Conservation (phyloP, 2,888 invertebrate species). For the Mylabris sibirica region DNA sequence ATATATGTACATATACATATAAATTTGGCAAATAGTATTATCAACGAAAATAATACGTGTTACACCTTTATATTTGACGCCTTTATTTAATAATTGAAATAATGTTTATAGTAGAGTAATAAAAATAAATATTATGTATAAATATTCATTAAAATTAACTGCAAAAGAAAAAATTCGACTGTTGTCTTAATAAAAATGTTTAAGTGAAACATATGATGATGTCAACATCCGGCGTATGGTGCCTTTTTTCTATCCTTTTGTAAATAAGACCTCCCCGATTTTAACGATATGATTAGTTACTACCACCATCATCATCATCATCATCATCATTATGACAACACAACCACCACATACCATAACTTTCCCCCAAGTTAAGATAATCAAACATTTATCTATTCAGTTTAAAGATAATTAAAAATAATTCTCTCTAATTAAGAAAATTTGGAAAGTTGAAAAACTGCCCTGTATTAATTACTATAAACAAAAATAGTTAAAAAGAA, state of each 20-base stretch:
- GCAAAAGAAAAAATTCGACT: conserved; percentile 3
- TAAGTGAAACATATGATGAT: conserved; percentile 17
- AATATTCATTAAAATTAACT: conserved; percentile 6
- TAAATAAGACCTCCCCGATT: conserved; percentile 19
- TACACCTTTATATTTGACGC: neutral
- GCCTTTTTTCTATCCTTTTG: conserved; percentile 7
- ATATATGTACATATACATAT: neutral
- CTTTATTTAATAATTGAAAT: neutral
- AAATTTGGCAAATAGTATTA: conserved; percentile 5
- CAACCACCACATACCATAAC: neutral
- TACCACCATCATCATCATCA: conserved; percentile 3
- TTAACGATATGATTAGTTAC: conserved; percentile 8
- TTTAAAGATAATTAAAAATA: neutral
- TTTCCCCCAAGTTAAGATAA: neutral
- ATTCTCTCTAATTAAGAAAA: conserved; percentile 3
- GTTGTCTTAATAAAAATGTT: conserved; percentile 8
- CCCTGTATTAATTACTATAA: conserved; percentile 6
- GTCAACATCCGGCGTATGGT: conserved; percentile 18
- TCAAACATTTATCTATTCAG: neutral
- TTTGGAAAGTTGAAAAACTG: conserved; percentile 12
- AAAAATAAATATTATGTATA: neutral
- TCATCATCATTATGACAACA: neutral
- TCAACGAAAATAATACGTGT: neutral
- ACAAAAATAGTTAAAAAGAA: neutral
- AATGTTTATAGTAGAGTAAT: neutral